These are phyloP conservation scores for Ashinkailepas kermadecensis DNA, from an alignment of 2,888 invertebrate genomes.

Conservation along the genomic window DNA sequence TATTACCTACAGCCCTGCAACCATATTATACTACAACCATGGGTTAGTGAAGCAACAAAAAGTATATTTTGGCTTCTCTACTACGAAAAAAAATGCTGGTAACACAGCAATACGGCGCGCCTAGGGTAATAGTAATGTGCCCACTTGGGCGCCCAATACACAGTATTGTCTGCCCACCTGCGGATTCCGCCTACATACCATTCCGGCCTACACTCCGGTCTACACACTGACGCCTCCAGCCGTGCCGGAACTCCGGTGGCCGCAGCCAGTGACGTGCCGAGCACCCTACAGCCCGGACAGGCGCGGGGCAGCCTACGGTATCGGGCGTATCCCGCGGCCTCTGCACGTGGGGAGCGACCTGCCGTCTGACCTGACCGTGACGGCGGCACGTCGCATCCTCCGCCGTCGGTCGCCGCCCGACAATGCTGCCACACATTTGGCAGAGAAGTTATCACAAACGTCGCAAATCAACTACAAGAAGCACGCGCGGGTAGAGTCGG, in stretches of 20 bases:
- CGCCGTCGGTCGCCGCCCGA: too few relatives aligned
- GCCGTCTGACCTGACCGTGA: too few relatives aligned
- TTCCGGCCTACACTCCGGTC: too few relatives aligned
- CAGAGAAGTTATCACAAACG: constrained; percentile 6
- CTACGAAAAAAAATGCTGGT: neutral
- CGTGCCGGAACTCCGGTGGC: too few relatives aligned
- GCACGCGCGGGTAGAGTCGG: neutral
- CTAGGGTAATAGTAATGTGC: neutral
- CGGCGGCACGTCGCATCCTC: too few relatives aligned
- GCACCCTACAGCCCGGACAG: too few relatives aligned
- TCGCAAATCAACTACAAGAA: constrained; percentile 15
- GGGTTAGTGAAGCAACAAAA: constrained; percentile 23
- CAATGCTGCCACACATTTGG: neutral
- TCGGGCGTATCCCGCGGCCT: too few relatives aligned
- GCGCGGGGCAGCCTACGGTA: too few relatives aligned
- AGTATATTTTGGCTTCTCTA: neutral
- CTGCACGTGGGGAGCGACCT: too few relatives aligned
- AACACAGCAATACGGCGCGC: neutral
- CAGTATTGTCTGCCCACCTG: neutral
- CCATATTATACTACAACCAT: neutral
- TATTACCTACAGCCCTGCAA: neutral
- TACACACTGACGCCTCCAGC: too few relatives aligned
- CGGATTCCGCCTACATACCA: constrained; percentile 14
- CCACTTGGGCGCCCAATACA: neutral
- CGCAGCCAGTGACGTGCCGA: too few relatives aligned